These are phyloP conservation scores for Chydorus sphaericus DNA, from an alignment of 2,888 invertebrate species.

Conservation along the genomic window DNA sequence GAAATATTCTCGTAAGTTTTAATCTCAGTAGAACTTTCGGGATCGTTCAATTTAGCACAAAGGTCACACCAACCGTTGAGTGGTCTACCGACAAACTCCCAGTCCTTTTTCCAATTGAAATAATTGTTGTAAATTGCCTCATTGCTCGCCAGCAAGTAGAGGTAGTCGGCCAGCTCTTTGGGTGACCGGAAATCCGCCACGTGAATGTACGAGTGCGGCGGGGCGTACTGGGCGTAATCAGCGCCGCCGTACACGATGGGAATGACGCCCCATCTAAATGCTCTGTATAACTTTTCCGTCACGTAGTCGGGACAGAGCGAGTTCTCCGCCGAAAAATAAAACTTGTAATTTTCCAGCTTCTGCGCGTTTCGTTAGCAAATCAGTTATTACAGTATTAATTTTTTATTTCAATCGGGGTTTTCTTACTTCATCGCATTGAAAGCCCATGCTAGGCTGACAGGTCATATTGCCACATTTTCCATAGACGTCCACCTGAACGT, in stretches of 20 bases:
- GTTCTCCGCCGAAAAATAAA: conserved; percentile 22
- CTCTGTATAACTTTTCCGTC: conserved; percentile 21
- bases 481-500: too few species aligned
- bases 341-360: too few species aligned
- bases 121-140: conserved; percentile 86
- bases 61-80: conserved; percentile 56
- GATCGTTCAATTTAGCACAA: too few species aligned
- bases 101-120: conserved; percentile 67
- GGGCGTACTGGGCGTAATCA: conserved; percentile 77
- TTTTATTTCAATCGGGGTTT: too few species aligned
- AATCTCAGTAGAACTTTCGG: conserved; percentile 20
- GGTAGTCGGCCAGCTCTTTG: conserved; percentile 69
- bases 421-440: too few species aligned
- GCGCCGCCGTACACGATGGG: conserved; percentile 20
- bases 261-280: conserved; percentile 18
- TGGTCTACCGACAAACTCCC: too few species aligned
- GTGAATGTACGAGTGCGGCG: conserved; percentile 82
- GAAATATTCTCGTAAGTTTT: conserved; percentile 77
- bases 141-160: conserved; percentile 68
- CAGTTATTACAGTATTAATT: too few species aligned
- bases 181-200: conserved; percentile 87
- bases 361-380: too few species aligned
- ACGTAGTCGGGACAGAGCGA: conserved; percentile 22
- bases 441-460: too few species aligned
- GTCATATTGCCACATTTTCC: too few species aligned